Evolutionary conservation across 1,140 invertebrate genomes (phyloP), one percentile per base, ranked within the genome.

Genomic region (Carposina sasakii): DNA sequence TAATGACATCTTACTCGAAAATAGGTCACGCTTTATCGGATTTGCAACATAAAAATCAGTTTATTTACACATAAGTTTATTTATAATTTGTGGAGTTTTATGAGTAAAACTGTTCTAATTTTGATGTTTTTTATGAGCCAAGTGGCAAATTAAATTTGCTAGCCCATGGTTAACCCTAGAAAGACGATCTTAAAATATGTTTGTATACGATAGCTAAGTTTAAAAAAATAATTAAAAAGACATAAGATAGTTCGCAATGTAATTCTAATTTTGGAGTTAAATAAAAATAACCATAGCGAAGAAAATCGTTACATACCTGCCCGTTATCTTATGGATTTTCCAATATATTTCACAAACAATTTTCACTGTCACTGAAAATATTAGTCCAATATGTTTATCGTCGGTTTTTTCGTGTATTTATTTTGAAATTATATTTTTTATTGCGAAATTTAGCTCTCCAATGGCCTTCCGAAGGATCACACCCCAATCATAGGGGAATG

Each of bases 401-500:
- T 16, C 40, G 30, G 24, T 42, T 55, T 54, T 45, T 12, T 8
- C 17, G 23, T 49, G 48, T 47, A 51, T 48, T 53, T 60, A 52
- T 62, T 61, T 54, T 57, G 45, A 45, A 57, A 45, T 39, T 43
- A 54, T 37, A 45, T 60, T 55, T 67, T 67, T 65, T 72, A 64
- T 68, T 68, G 68, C 71, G 68, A 71, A 69, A 69, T 73, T 74
- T 63, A 65, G 65, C 60, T 59, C 64, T 54, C 54, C 47, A 65
- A 64, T 67, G 67, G 64, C 63, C 64, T 70, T 65, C 55, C 55
- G 57, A 60, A 54, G 50, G 76, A 74, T 72, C 74, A 76, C 76
- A 77, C 76, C 74, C 76, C 69, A 66, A 60, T 65, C 57, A 50
- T 54, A 44, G 57, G 55, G 71, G 64, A 65, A 66, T 76, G 71